These are phyloP conservation scores for Polyploca ridens DNA, from an alignment of 2,888 invertebrate genomes.

Conservation along the genomic window DNA sequence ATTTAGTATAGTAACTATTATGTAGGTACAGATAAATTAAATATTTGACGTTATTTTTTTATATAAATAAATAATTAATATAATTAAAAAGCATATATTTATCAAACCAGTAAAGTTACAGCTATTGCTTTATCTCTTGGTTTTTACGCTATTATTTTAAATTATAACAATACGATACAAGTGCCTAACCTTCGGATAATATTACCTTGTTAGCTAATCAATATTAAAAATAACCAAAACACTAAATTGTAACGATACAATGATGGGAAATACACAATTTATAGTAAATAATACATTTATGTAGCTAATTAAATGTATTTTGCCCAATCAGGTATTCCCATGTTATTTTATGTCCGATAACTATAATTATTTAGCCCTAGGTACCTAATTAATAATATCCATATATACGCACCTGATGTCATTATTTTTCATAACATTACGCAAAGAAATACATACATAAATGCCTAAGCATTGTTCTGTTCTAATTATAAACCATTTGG, in stretches of 20 bases:
- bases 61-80: too few relatives aligned
- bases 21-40: too few relatives aligned
- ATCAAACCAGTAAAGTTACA: neutral
- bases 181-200: neutral
- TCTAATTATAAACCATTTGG: neutral
- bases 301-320: neutral
- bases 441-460: neutral
- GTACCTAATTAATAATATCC: neutral
- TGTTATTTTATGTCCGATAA: constrained; percentile 7
- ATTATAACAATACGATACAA: neutral
- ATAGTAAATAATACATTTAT: neutral
- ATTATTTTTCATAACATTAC: constrained; percentile 1
- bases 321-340: constrained; percentile 6
- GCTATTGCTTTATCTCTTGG: neutral
- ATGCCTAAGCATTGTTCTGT: neutral
- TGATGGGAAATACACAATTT: constrained; percentile 1
- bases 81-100: too few relatives aligned
- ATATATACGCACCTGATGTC: neutral
- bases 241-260: neutral
- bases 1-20: too few relatives aligned
- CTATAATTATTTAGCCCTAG: neutral
- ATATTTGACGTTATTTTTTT: too few relatives aligned
- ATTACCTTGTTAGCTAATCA: constrained; percentile 3
- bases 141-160: neutral
- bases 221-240: constrained; percentile 1